Evolutionary conservation across 2,797 vertebrate genomes (phyloP), one percentile per base, ranked within the genome.

Genomic region (Anas flavirostris): DNA sequence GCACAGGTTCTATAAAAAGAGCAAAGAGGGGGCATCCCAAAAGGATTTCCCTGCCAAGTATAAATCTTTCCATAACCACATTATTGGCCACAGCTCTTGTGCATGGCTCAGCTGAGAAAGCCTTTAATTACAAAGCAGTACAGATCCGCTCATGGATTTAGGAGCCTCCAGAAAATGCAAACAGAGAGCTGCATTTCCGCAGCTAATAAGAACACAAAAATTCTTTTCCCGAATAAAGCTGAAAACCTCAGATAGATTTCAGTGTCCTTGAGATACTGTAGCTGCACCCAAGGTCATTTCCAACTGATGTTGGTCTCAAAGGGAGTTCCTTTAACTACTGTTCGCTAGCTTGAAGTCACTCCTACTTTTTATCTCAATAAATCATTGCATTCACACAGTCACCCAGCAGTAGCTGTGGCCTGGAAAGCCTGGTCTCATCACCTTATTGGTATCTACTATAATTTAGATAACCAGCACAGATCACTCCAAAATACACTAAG

Each of bases 221-320:
- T 48, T 80, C 6, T 50, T 70, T 70, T 58, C 80, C 75, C 62
- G 72, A 88, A 68, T 26, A 68, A 60, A 85, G 53, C 35, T 70
- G 48, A 94, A 84, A 88, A 84, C 9, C 64, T 76, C 39, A 77
- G 37, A 78, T 76, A 63, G 73, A 86, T 91, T 79, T 84, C 86
- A 64, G 25, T 21, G n/a, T 86, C 63, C 70, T 90, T 94, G 74
- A 79, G 74, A 72, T 53, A 41, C 31, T 50, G 23, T 35, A 92
- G 75, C 64, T 88, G 58, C 35, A 60, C 15, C 21, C 0, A 0
- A 92, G 82, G 58, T 85, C 28, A 31, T 75, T 81, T 95, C 68
- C 58, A 64, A 28, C 60, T 78, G 56, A 53, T 80, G 43, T 6
- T 93, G 43, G n/a, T 93, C 68, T 64, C 77, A 59, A 35, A 16